Percentiles rank a stretch among this genome's conserved stretches.
phyloP scores from a whole-genome alignment of 2,888 invertebrate genomes.

The Liopterus haemorrhoidalis region DNA sequence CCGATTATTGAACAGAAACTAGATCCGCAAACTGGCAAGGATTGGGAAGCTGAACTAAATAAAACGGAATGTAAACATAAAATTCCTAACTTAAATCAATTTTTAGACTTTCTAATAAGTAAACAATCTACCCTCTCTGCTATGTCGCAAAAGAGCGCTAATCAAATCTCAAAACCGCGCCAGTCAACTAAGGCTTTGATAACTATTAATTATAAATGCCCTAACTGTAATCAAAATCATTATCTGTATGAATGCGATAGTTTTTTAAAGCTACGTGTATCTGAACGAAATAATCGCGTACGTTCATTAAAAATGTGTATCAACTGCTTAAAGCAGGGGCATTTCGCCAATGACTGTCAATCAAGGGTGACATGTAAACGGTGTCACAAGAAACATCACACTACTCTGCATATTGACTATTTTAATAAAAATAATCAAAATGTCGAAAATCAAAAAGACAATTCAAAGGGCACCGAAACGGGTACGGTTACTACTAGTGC shows the following conservation, averaged over 20 bases:
- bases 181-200: no score
- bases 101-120: no score
- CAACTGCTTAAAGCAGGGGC: background rate
- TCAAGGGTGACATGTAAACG: background rate
- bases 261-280: background rate
- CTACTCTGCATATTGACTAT: background rate
- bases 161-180: background rate
- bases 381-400: background rate
- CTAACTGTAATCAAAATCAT: no score
- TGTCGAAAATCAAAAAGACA: no score
- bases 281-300: background rate
- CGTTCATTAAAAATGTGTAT: background rate
- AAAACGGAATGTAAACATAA: no score
- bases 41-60: constrained; percentile 29
- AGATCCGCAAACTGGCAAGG: constrained; percentile 27
- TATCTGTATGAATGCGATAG: background rate
- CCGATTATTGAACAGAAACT: constrained; percentile 32
- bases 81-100: no score
- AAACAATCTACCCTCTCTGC: no score
- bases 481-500: background rate
- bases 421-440: no score
- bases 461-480: background rate
- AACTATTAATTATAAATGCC: no score
- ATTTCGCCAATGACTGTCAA: background rate
- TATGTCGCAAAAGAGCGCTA: background rate